Evolutionary conservation across 2,888 invertebrate species (phyloP).

Genomic region (Mycalesis mineus): DNA sequence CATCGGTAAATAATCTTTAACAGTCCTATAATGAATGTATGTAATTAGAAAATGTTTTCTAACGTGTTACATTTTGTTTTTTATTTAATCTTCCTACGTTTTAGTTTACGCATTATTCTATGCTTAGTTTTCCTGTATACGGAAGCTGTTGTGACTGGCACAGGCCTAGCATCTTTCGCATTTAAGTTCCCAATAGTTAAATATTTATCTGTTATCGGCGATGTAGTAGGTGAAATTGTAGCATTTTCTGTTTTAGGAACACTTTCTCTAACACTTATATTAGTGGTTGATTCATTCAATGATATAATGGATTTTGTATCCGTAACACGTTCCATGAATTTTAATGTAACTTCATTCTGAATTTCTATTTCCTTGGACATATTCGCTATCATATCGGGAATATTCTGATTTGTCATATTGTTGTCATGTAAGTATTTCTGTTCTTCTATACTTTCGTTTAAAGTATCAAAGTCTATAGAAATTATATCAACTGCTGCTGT

Average conservation of each 20-base stretch:
- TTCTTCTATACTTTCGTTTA: conserved; percentile 36
- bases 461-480: conserved; percentile 36
- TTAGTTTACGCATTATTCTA: conserved; percentile 36
- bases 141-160: conserved; percentile 25
- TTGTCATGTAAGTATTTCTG: conserved; percentile 37
- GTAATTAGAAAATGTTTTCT: too few relatives aligned
- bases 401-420: conserved; percentile 18
- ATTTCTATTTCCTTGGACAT: conserved; percentile 52
- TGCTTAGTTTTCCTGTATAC: conserved; percentile 40
- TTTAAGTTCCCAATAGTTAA: neutral
- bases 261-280: neutral
- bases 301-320: conserved; percentile 11
- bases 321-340: conserved; percentile 41
- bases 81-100: conserved; percentile 30
- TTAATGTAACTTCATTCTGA: conserved; percentile 53
- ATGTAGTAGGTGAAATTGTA: neutral
- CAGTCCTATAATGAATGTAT: too few relatives aligned
- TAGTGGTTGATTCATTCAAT: neutral
- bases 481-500: conserved; percentile 1
- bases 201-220: neutral
- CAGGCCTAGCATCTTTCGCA: conserved; percentile 9
- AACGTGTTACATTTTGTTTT: too few relatives aligned
- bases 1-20: too few relatives aligned
- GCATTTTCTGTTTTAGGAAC: neutral
- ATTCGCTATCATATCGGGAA: conserved; percentile 42